Conservation (phyloP, 2,888 invertebrate species). For the Leptothorax acervorum region DNA sequence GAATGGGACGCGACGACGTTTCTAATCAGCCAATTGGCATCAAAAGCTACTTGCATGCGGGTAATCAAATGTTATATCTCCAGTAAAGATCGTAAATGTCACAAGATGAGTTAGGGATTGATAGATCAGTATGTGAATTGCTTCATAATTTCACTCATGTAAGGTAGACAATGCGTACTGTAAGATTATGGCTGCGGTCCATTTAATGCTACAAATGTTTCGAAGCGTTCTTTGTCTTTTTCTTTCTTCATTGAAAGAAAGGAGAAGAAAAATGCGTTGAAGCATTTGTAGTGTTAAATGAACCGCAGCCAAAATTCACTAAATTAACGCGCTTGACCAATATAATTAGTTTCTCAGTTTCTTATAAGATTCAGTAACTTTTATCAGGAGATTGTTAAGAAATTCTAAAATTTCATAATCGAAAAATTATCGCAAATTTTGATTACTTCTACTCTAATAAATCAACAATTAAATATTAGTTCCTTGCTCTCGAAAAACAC, state of each 20-base stretch:
- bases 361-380: not conserved
- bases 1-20: slow-evolving; percentile 83
- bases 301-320: not conserved
- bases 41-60: slow-evolving; percentile 48
- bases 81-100: not conserved
- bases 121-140: not conserved
- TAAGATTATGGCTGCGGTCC: not conserved
- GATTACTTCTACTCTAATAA: not conserved
- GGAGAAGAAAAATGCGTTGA: no score
- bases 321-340: not conserved
- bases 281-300: no score
- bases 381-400: no score
- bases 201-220: no score
- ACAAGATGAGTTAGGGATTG: not conserved
- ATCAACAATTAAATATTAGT: not conserved
- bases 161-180: not conserved
- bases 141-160: not conserved
- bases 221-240: no score
- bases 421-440: not conserved
- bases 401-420: not conserved
- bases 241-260: no score
- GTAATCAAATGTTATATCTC: slow-evolving; percentile 56
- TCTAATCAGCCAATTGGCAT: slow-evolving; percentile 76
- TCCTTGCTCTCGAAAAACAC: not conserved
- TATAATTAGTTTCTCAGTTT: not conserved